Conservation (phyloP, 2,797 vertebrate species). For the Eulemur coronatus region DNA sequence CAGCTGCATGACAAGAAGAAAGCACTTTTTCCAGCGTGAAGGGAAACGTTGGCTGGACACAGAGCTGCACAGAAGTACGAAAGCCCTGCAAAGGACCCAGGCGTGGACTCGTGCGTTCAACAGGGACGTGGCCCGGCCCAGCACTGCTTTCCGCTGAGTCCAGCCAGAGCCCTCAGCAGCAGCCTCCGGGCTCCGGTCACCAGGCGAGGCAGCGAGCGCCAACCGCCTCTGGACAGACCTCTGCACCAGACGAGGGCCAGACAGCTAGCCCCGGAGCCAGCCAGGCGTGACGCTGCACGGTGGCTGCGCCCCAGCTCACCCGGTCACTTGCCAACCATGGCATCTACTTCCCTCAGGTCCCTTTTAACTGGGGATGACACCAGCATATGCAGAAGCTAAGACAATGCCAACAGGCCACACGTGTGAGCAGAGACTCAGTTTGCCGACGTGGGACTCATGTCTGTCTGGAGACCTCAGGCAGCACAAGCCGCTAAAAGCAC, state of each 20-base stretch:
- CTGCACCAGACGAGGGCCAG: background rate
- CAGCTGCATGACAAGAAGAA: background rate
- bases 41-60: background rate
- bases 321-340: background rate
- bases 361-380: background rate
- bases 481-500: background rate
- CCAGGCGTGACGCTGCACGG: rapidly evolving
- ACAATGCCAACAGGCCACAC: background rate
- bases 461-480: background rate
- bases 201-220: rapidly evolving
- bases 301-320: no score
- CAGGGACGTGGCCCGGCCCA: background rate
- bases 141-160: background rate
- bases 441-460: no score
- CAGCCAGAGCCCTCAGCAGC: background rate
- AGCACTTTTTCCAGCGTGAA: background rate
- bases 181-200: background rate
- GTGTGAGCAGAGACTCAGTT: background rate
- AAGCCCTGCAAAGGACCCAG: rapidly evolving
- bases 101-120: rapidly evolving
- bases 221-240: background rate
- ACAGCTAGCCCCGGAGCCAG: no score
- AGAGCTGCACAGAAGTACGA: background rate
- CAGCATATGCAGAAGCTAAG: background rate
- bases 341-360: background rate